Conservation (phyloP, 2,113 vertebrate species). For the Machaerirhynchus nigripectus region DNA sequence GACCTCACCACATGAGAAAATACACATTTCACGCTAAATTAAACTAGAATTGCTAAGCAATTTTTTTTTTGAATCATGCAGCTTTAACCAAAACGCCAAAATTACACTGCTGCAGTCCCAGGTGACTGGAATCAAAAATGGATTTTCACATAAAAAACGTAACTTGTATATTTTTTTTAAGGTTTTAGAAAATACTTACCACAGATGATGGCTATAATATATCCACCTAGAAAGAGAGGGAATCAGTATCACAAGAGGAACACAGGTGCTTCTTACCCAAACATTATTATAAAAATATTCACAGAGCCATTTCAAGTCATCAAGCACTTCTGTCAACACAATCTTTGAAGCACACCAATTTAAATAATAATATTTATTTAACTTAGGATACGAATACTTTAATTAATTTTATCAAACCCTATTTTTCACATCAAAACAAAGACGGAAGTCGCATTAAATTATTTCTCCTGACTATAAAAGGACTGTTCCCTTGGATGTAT, state of each 20-base stretch:
- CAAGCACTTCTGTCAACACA: not conserved
- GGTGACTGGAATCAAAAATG: not conserved
- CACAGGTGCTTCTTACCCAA: not conserved
- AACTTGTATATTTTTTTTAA: not conserved
- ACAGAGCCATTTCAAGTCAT: not conserved
- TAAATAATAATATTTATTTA: not conserved
- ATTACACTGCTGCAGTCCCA: not conserved
- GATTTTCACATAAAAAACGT: not conserved
- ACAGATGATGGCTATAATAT: not conserved
- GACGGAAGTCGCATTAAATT: not conserved
- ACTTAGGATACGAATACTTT: not conserved
- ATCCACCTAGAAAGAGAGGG: conserved; percentile 16
- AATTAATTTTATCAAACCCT: not conserved
- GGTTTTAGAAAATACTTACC: conserved; percentile 13
- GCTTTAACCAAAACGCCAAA: not conserved
- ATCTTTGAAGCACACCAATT: not conserved
- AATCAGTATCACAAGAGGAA: not conserved
- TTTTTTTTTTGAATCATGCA: not conserved
- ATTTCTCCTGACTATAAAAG: not conserved
- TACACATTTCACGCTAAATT: not conserved
- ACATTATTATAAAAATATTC: not conserved
- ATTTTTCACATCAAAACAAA: not conserved
- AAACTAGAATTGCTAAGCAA: not conserved
- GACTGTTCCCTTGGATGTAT: fast-evolving
- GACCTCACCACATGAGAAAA: not conserved